Evolutionary conservation across 2,888 invertebrate species (phyloP).

Genomic region (Cryptocephalus moraei): DNA sequence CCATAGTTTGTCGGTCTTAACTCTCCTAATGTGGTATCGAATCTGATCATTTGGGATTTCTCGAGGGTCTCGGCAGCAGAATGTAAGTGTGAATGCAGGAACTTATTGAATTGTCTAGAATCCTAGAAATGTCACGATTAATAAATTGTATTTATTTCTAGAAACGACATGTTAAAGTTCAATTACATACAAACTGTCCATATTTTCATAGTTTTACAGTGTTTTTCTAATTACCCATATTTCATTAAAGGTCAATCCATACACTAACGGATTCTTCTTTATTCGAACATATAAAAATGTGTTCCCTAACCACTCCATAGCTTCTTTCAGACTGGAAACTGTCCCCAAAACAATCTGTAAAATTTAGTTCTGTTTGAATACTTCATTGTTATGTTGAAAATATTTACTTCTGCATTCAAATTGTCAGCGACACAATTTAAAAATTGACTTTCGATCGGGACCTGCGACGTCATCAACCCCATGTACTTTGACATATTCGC

Average conservation of each 20-base stretch:
- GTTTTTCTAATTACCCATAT: conserved; percentile 47
- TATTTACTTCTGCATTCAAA: conserved; percentile 85
- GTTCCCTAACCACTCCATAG: conserved; percentile 95
- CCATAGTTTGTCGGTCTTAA: conserved; percentile 79
- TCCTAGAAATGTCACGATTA: conserved; percentile 34
- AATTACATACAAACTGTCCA: too few species aligned
- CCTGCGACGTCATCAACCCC: conserved; percentile 87
- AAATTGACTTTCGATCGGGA: conserved; percentile 97
- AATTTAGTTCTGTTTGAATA: conserved; percentile 1
- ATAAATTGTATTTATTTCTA: too few species aligned
- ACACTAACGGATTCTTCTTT: conserved; percentile 77
- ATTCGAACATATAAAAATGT: conserved; percentile 93
- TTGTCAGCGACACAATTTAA: conserved; percentile 87
- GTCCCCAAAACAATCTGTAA: conserved; percentile 83
- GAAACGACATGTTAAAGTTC: too few species aligned
- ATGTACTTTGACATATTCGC: conserved; percentile 90
- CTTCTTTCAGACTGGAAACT: conserved; percentile 90
- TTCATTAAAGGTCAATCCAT: conserved; percentile 53
- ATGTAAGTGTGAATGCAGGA: conserved; percentile 68
- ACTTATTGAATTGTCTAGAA: conserved; percentile 69
- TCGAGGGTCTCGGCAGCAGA: conserved; percentile 78
- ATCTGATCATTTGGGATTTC: conserved; percentile 89
- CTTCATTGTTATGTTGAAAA: neutral
- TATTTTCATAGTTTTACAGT: neutral
- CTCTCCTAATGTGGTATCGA: conserved; percentile 73